Base-by-base conservation (phyloP, 1,140 invertebrate genomes). In the Capitella teleta region DNA sequence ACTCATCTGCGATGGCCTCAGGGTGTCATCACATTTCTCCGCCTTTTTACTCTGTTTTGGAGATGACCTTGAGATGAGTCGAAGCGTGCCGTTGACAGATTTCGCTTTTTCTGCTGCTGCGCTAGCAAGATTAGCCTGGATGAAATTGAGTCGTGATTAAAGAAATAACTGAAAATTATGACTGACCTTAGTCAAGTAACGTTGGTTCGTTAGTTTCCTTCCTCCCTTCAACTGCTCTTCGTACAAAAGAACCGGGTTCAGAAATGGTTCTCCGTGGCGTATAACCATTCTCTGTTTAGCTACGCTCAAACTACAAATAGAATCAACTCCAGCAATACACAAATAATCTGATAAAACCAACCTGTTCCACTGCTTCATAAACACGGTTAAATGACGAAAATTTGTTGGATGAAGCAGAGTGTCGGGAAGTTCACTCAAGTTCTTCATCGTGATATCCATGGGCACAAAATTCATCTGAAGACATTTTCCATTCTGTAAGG, bases 321-420 rank as follows among this genome's bases (percentile, higher is more conserved):
- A 44, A 26, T 6, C 10, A 41, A 41, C 38, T n/a, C 19, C 19
- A n/a, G 19, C 18, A 41, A n/a, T 10, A 19, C 1, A 41, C 12
- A 12, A 41, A 23, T 14, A 41, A 10, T n/a, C n/a, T 18, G 2
- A 10, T 4, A 8, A 21, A 21, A 44, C 10, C 26, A 14, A 51
- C 51, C 61, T 58, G 28, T 55, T 60, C 62, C 64, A 64, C 38
- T 66, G 59, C n/a, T 55, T 52, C 3, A 59, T 51, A 54, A 64
- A 66, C 47, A 46, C 57, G 30, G 60, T 58, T 5, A 61, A 47
- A 8, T 59, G 49, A 19, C 55, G 41, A 1, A 61, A 38, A 36
- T 62, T 53, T 4, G 28, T 26, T 19, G 56, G 60, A 40, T 59
- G 56, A 6, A 61, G 49, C 5, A 63, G 45, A 1, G 61, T 24